A percentile compares a stretch with the other conserved stretches of the same genome.
Evolutionary conservation across 2,797 vertebrate species (phyloP).

Genomic region (Falco biarmicus): DNA sequence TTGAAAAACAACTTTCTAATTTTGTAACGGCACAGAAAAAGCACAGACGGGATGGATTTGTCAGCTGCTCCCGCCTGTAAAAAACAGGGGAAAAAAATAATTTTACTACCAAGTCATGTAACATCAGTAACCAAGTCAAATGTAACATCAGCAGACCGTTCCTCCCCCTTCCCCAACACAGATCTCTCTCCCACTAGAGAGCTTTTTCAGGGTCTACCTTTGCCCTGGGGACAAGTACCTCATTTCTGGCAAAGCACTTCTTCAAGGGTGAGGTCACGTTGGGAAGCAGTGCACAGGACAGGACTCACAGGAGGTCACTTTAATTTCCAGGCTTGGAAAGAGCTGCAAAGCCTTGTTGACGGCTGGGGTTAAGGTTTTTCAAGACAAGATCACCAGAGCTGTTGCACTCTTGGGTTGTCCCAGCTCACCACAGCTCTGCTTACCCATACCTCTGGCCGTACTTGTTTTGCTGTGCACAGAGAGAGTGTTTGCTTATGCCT

Average conservation of each 20-base stretch:
- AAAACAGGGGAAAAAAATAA: neutral
- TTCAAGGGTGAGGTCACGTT: rapidly evolving
- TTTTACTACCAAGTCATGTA: neutral
- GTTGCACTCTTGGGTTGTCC: neutral
- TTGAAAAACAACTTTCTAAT: constrained; percentile 33
- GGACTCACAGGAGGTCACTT: neutral
- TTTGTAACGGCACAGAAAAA: neutral
- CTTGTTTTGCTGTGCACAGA: neutral
- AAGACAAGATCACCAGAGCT: neutral
- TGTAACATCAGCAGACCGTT: neutral
- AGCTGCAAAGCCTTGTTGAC: neutral
- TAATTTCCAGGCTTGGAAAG: neutral
- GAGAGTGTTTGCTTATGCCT: neutral
- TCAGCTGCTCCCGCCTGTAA: neutral
- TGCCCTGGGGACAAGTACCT: neutral
- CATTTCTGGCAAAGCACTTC: neutral
- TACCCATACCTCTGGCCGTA: neutral
- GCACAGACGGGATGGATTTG: neutral
- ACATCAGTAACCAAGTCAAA: no score
- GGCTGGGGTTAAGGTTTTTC: neutral
- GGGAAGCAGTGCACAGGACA: neutral
- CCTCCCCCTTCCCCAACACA: neutral
- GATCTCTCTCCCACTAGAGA: neutral
- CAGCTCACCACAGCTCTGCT: neutral
- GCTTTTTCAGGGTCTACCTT: neutral